Percentiles rank a stretch among this genome's conserved stretches.
Conservation (phyloP, 2,113 vertebrate species). For the Rhabdomys dilectus region DNA sequence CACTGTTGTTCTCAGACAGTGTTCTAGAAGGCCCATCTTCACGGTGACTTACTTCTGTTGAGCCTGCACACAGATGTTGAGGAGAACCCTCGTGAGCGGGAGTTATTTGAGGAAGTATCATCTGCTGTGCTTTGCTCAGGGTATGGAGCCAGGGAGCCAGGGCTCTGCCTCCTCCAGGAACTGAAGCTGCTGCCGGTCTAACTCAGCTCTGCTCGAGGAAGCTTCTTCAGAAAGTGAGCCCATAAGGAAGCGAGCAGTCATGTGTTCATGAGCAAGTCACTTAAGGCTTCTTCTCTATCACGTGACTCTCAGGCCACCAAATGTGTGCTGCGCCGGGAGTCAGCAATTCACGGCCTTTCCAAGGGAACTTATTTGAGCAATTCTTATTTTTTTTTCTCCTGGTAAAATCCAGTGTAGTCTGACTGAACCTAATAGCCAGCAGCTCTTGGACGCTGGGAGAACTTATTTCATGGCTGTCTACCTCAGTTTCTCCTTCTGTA, state of each 20-base stretch:
- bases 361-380: not conserved
- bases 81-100: not conserved
- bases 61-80: not conserved
- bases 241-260: slow-evolving; percentile 56
- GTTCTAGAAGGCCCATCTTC: not conserved
- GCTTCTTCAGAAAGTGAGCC: slow-evolving; percentile 64
- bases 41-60: not conserved
- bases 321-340: not conserved
- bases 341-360: not conserved
- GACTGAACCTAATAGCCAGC: not conserved
- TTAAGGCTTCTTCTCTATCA: not conserved
- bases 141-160: not conserved
- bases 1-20: not conserved
- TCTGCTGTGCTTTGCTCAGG: not conserved
- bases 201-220: slow-evolving; percentile 14
- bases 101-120: slow-evolving; percentile 24
- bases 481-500: slow-evolving; percentile 51
- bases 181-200: not conserved
- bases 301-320: slow-evolving; percentile 7
- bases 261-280: slow-evolving; percentile 40
- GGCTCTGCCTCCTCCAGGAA: slow-evolving; percentile 54
- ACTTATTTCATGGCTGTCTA: not conserved
- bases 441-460: not conserved
- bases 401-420: not conserved
- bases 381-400: not conserved